phyloP scores from a whole-genome alignment of 2,888 invertebrate genomes.

The Polydrusus pterygomalis region DNA sequence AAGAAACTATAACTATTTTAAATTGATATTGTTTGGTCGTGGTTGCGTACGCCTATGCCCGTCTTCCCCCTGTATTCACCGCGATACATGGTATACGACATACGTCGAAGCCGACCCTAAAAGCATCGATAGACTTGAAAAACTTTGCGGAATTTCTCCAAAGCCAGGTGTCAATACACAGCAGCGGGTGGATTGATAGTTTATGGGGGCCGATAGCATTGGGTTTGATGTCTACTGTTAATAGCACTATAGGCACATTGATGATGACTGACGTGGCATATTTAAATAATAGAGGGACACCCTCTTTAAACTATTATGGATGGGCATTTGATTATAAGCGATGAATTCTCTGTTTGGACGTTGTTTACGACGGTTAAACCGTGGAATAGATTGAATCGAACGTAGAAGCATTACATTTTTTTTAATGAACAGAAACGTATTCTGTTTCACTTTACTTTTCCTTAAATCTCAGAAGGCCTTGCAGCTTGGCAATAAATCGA shows the following conservation, averaged over 20 bases:
- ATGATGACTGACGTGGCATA: constrained; percentile 20
- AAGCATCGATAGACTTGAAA: neutral
- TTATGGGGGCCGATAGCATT: constrained; percentile 21
- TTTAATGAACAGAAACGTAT: no score
- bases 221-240: neutral
- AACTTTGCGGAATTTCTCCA: constrained; percentile 10
- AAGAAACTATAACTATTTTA: no score
- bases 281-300: constrained; percentile 18
- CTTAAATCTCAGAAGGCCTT: no score
- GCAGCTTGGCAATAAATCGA: no score
- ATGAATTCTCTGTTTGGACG: constrained; percentile 17
- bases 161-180: constrained; percentile 22
- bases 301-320: constrained; percentile 22
- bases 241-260: constrained; percentile 1
- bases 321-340: constrained; percentile 13
- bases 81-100: no score
- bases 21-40: no score
- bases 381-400: neutral
- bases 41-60: neutral
- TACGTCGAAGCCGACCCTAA: neutral
- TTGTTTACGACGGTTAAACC: constrained; percentile 11
- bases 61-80: neutral
- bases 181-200: constrained; percentile 10
- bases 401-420: neutral
- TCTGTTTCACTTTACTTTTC: no score